Percentiles rank a stretch among this genome's conserved stretches.
Evolutionary conservation across 2,113 vertebrate genomes (phyloP).

Genomic region (Accipiter cooperii): DNA sequence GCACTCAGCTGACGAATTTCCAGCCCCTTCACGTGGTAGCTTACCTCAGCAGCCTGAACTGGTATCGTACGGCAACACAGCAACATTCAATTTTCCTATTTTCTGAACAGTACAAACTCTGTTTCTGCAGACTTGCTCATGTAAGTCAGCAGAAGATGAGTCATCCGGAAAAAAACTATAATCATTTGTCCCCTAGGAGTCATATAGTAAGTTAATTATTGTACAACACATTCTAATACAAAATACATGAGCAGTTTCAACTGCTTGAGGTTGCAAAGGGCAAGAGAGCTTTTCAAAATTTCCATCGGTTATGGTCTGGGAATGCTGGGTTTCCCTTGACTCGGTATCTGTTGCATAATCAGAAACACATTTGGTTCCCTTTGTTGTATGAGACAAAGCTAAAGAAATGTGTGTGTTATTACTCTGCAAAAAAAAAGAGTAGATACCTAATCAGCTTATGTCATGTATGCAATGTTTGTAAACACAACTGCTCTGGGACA

Average conservation of each 20-base stretch:
- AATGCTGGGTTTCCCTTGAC: constrained; percentile 41
- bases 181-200: constrained; percentile 14
- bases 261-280: constrained; percentile 11
- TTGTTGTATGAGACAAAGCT: constrained; percentile 17
- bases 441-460: not conserved
- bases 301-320: constrained; percentile 16
- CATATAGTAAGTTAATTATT: constrained; percentile 43
- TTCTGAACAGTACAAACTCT: not conserved
- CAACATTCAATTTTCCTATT: not conserved
- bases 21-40: not conserved
- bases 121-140: not conserved
- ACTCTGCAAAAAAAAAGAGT: not conserved
- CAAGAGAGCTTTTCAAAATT: constrained; percentile 30
- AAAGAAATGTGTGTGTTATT: not conserved
- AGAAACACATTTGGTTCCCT: constrained; percentile 28
- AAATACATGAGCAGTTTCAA: not conserved
- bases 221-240: constrained; percentile 25
- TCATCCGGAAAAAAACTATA: constrained; percentile 30
- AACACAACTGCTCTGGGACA: not conserved
- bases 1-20: not conserved
- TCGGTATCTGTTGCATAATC: not conserved
- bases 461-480: not conserved
- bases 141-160: constrained; percentile 39
- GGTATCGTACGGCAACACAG: not conserved
- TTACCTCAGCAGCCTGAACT: not conserved